Evolutionary conservation across 2,888 invertebrate species (phyloP).

Genomic region (Trachelus tabidus): DNA sequence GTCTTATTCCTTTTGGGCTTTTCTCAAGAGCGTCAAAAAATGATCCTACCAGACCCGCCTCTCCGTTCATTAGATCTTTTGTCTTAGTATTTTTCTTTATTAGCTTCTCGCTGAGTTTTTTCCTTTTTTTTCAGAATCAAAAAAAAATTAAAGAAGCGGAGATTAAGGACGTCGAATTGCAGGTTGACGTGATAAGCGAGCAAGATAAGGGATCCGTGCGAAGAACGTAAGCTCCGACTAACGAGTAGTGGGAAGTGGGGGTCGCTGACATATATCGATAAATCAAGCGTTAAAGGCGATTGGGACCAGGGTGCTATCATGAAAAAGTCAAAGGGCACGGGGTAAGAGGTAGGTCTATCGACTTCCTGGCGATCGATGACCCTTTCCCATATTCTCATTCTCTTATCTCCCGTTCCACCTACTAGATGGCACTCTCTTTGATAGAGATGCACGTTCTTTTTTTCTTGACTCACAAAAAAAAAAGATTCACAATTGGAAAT

Average conservation of each 20-base stretch:
- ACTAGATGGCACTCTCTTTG: not conserved
- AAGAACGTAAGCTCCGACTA: not conserved
- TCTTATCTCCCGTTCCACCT: not conserved
- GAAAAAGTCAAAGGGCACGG: not conserved
- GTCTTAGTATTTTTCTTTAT: not conserved
- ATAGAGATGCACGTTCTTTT: not conserved
- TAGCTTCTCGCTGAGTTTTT: not conserved
- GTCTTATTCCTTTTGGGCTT: not conserved
- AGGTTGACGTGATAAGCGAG: not conserved
- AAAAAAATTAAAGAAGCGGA: not conserved
- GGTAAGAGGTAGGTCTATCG: not conserved
- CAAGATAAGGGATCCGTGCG: not conserved
- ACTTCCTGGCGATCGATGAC: not conserved
- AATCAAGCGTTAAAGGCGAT: not conserved
- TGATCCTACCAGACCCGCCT: constrained; percentile 9
- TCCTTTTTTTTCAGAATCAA: not conserved
- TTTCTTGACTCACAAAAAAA: not conserved
- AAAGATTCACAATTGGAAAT: not conserved
- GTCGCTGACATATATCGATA: not conserved
- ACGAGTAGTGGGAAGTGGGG: not conserved
- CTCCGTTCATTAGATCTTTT: not conserved
- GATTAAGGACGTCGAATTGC: not conserved
- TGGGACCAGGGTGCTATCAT: not conserved
- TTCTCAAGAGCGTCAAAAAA: constrained; percentile 22
- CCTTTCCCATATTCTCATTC: not conserved